Conservation (phyloP, 92 coral and sea anemone genomes). For the Heliopora coerulea region DNA sequence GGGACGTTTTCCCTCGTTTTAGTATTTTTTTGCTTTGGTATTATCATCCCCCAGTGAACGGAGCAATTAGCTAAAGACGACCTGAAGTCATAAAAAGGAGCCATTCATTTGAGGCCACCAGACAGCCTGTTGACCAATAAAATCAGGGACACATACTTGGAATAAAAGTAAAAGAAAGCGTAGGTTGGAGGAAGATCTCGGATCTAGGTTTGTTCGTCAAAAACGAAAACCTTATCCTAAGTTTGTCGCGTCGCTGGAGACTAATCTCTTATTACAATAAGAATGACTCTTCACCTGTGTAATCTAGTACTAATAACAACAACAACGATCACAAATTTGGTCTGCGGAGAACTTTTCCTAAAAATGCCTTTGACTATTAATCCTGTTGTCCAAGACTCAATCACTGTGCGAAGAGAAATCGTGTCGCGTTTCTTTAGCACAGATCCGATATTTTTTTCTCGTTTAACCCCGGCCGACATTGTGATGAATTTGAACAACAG, state of each 20-base stretch:
- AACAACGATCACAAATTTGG: slow-evolving; percentile 33
- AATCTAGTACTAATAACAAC: slow-evolving; percentile 14
- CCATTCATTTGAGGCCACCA: too few species aligned
- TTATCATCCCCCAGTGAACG: background rate
- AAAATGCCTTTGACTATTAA: slow-evolving; percentile 37
- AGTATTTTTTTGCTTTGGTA: background rate
- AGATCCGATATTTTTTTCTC: background rate
- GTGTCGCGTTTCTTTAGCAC: background rate
- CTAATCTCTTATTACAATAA: slow-evolving; percentile 20
- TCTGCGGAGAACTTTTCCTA: slow-evolving; percentile 36
- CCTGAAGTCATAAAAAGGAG: background rate
- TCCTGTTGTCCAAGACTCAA: slow-evolving; percentile 31
- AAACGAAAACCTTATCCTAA: background rate
- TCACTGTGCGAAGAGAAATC: background rate
- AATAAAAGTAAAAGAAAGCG: background rate
- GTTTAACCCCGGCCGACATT: slow-evolving; percentile 21
- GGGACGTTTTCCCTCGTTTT: background rate
- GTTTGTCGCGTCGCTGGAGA: slow-evolving; percentile 22
- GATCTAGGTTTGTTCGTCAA: background rate
- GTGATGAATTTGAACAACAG: background rate
- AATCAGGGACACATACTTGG: too few species aligned
- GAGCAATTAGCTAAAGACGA: background rate
- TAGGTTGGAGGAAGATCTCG: background rate
- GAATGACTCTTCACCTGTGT: slow-evolving; percentile 27
- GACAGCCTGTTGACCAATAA: too few species aligned